phyloP scores from a whole-genome alignment of 2,113 vertebrate genomes.

The Alexandromys fortis region DNA sequence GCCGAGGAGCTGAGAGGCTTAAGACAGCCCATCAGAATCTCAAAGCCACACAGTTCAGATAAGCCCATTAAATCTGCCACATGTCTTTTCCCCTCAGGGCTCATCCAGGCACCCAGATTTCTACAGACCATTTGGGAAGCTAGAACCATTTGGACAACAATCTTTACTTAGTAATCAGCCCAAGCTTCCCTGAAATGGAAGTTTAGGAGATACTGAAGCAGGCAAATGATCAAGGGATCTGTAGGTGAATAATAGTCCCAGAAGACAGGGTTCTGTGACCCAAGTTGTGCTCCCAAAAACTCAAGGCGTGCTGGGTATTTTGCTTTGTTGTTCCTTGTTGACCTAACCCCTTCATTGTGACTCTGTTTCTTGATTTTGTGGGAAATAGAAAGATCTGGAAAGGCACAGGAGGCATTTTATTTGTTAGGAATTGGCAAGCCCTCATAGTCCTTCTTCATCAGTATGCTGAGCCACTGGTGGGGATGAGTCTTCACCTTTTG shows the following conservation, averaged over 20 bases:
- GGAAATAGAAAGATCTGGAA: conserved; percentile 67
- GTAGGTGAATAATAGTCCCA: neutral
- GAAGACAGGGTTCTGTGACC: neutral
- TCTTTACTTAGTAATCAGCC: conserved; percentile 29
- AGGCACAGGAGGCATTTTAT: conserved; percentile 69
- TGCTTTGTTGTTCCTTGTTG: conserved; percentile 22
- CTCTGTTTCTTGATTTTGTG: conserved; percentile 43
- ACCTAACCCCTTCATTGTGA: neutral
- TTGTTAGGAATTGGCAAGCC: conserved; percentile 69
- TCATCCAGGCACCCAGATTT: neutral
- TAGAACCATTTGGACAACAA: conserved; percentile 25
- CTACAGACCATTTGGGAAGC: neutral
- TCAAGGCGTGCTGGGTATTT: conserved; percentile 7
- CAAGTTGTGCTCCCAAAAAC: neutral
- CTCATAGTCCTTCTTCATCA: conserved; percentile 61
- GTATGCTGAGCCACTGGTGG: conserved; percentile 37
- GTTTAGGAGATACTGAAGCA: neutral
- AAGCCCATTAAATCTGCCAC: neutral
- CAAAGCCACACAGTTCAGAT: neutral
- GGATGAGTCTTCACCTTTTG: conserved; percentile 52
- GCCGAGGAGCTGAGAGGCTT: neutral
- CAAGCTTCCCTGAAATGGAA: conserved; percentile 44
- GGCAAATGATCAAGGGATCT: neutral
- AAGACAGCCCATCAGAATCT: neutral
- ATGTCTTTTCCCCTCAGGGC: neutral